Base-by-base conservation (phyloP, 1,140 invertebrate genomes). In the Nebria ingens region DNA sequence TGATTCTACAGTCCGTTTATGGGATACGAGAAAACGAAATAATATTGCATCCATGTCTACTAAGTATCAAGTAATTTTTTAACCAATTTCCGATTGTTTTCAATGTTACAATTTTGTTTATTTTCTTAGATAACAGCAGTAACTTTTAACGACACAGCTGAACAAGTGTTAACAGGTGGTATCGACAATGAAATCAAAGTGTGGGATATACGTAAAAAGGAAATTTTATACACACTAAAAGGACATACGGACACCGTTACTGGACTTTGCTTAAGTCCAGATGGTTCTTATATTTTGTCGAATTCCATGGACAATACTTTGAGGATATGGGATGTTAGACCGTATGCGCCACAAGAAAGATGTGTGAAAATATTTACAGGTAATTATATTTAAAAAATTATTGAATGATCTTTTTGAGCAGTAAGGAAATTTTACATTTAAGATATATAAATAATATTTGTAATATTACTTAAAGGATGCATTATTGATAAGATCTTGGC, bases 111-210 rank as follows among this genome's bases (percentile, higher is more conserved):
- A 21, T 17, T 45, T 49, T 2, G 17, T 53, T 38, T 17, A 21
- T 45, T 4, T 55, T 51, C 86, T 69, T 83, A 84, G 56, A 86
- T 98, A 1, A 93, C 93, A 21, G 78, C 93, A 0, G 91, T 97
- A 1, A 82, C 89, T 9, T 99, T 99, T 69, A 97, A 93, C 70
- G 96, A 98, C 65, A 97, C 92, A 6, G 84, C 92, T 0, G 95
- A 99, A 68, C 92, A 96, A 73, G 76, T 89, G 1, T 82, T 86
- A 21, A 86, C 87, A 49, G 93, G 87, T 34, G 97, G 97, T 2
- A 91, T 99, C 51, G 97, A 99, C 70, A 99, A 99, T 74, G 89
- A 96, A 56, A 83, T 99, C 2, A 98, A 98, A 80, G 89, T 97
- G 1, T 99, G 96, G 96, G 97, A 99, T 73, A 76, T 98, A 19